Evolutionary conservation across 2,888 invertebrate species (phyloP).

Genomic region (Arge pagana): DNA sequence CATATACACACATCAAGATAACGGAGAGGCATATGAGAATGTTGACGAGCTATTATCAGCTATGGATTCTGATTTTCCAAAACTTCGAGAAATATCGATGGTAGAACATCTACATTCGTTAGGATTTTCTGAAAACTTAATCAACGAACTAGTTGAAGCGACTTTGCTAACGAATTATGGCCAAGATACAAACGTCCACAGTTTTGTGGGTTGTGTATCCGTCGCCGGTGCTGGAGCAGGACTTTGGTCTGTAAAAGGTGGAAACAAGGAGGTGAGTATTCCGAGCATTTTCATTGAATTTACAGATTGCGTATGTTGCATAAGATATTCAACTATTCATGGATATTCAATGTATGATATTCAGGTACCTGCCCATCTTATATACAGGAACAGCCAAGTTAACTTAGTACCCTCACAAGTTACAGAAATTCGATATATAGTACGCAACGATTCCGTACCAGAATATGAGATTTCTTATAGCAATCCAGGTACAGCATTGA

Average conservation of each 20-base stretch:
- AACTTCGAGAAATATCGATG: slow-evolving; percentile 55
- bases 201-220: slow-evolving; percentile 58
- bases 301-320: too few relatives aligned
- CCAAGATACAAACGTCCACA: slow-evolving; percentile 63
- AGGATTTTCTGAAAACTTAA: slow-evolving; percentile 59
- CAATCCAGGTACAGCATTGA: slow-evolving; percentile 34
- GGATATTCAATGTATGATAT: too few relatives aligned
- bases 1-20: slow-evolving; percentile 63
- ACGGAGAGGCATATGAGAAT: slow-evolving; percentile 59
- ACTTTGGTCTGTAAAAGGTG: slow-evolving; percentile 66
- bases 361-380: slow-evolving; percentile 48
- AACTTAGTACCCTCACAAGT: slow-evolving; percentile 40
- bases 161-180: slow-evolving; percentile 66
- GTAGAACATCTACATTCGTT: slow-evolving; percentile 52
- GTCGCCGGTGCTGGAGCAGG: slow-evolving; percentile 62
- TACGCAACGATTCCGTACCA: slow-evolving; percentile 21
- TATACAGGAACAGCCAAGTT: slow-evolving; percentile 42
- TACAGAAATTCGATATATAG: slow-evolving; percentile 39
- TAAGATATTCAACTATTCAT: background rate
- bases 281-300: background rate
- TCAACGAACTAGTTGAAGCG: slow-evolving; percentile 63
- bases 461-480: slow-evolving; percentile 45
- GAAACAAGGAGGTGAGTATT: slow-evolving; percentile 61
- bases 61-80: slow-evolving; percentile 60
- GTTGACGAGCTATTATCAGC: slow-evolving; percentile 61